Base-by-base conservation (phyloP, 2,113 vertebrate genomes). In the Manacus vitellinus region DNA sequence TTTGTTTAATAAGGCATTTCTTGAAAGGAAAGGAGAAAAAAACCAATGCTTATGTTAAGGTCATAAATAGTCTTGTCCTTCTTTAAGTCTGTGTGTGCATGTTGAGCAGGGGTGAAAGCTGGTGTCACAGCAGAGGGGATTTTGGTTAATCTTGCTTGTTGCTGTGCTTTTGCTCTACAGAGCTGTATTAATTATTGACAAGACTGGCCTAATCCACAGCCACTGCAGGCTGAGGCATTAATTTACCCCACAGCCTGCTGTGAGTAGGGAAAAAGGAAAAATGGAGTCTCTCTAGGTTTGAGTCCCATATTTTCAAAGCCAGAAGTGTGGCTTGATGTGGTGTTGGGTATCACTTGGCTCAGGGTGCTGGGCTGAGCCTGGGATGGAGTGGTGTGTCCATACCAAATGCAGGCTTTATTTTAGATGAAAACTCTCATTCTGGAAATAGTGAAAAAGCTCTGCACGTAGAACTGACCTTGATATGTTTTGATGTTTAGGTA, bases 161-260 rank as follows among this genome's bases (percentile, higher is more conserved):
- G 61, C 81, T 93, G 15, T 85, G 74, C 76, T 70, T 89, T 55
- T 63, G 44, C 66, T 33, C 59, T 46, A 21, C n/a, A 37, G 78
- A 73, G 25, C 43, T 72, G 16, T 94, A 80, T 84, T 93, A 95
- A 94, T 95, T 96, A 94, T 75, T 92, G 91, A 92, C 78, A 78
- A 66, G 71, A 68, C 31, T 30, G 43, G 47, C 47, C 70, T 87
- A 76, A 94, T 79, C 88, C 47, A 61, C 75, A 94, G 72, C 35
- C 58, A 41, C 49, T 85, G 75, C 76, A 43, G 62, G 54, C 80
- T 72, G 51, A 56, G 82, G 59, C 71, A 59, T 70, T 85, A 52
- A 73, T 88, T 92, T 94, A 84, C 79, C 30, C 63, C 24, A 6
- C 35, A 78, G 51, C 58, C 49, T 66, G 27, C 22, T 84, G 77